A percentile compares a stretch with the other conserved stretches of the same genome.
These are phyloP conservation scores for Crotalus horridus DNA, from an alignment of 2,113 vertebrate species.

Conservation along the genomic window DNA sequence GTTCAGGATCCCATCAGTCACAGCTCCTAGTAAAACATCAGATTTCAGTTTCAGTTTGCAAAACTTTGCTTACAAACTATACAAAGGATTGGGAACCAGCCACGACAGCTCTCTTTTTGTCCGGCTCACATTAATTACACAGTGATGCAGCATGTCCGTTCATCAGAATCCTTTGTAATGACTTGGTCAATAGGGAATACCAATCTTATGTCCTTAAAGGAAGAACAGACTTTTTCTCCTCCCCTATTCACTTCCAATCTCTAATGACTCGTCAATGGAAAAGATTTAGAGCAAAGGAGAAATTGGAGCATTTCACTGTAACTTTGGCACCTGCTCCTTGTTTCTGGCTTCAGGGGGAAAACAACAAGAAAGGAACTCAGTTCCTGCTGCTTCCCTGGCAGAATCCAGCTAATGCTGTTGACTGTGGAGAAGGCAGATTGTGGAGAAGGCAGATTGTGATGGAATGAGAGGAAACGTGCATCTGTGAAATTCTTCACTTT, in stretches of 20 bases:
- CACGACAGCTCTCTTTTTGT: neutral
- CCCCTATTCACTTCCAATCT: neutral
- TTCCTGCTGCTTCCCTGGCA: neutral
- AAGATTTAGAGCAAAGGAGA: neutral
- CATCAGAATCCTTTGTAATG: neutral
- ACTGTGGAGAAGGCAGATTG: neutral
- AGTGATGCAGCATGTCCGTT: neutral
- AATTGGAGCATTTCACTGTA: neutral
- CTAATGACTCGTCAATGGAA: neutral
- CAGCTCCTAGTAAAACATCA: neutral
- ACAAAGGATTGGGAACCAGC: neutral
- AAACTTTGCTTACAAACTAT: neutral
- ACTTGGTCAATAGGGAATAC: neutral
- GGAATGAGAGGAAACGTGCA: neutral
- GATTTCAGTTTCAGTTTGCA: neutral
- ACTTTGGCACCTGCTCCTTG: neutral
- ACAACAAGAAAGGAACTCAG: neutral
- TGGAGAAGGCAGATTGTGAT: constrained; percentile 1
- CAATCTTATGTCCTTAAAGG: neutral
- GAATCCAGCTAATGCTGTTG: neutral
- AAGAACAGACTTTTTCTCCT: too few relatives aligned
- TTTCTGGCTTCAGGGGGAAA: neutral
- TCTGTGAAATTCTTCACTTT: neutral
- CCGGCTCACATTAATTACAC: neutral
- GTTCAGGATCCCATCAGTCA: neutral